phyloP scores from a whole-genome alignment of 2,113 vertebrate genomes.

The Ursus arctos region DNA sequence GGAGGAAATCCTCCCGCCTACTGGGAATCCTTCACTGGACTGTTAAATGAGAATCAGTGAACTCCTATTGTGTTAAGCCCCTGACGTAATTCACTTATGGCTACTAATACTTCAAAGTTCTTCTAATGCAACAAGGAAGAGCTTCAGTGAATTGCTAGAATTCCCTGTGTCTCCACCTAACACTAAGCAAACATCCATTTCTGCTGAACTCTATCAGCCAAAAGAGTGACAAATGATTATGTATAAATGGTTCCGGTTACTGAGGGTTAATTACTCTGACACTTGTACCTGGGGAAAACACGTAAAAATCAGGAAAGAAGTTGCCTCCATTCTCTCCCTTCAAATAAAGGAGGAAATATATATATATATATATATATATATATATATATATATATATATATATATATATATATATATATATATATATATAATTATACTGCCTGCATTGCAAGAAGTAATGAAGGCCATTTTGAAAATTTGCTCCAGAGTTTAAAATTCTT shows the following conservation, averaged over 20 bases:
- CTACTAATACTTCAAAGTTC: not conserved
- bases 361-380: not conserved
- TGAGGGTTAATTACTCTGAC: not conserved
- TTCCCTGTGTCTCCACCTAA: not conserved
- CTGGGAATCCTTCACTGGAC: not conserved
- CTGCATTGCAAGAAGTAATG: not conserved
- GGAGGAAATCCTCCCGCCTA: not conserved
- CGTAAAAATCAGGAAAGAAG: not conserved
- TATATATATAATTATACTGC: not conserved
- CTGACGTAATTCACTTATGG: not conserved
- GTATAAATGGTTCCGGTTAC: not conserved
- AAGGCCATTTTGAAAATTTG: not conserved
- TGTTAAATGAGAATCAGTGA: not conserved
- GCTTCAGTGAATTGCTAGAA: constrained; percentile 1
- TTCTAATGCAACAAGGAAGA: not conserved
- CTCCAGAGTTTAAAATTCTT: not conserved
- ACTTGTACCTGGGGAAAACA: not conserved
- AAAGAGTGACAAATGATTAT: not conserved
- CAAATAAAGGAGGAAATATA: not conserved
- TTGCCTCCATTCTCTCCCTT: not conserved
- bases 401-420: too few relatives aligned
- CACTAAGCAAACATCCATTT: not conserved
- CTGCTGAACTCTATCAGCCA: not conserved
- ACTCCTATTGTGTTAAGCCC: not conserved
- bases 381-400: too few relatives aligned